These are phyloP conservation scores for Ooceraea biroi DNA, from an alignment of 1,140 invertebrate species.

Conservation along the genomic window DNA sequence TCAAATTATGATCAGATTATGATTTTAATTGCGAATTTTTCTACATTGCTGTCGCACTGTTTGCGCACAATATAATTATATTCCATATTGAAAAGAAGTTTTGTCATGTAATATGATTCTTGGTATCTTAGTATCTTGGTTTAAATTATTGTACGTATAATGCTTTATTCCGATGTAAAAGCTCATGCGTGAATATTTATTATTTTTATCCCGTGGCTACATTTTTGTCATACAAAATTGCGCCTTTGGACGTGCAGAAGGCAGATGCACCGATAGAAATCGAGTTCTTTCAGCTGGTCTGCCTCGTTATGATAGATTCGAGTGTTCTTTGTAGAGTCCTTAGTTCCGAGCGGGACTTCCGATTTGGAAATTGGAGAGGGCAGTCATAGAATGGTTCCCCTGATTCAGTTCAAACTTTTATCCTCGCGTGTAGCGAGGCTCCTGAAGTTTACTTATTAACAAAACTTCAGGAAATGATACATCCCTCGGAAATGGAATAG, in stretches of 20 bases:
- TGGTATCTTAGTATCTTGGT: no score
- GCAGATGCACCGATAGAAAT: constrained; percentile 37
- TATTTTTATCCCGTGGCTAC: neutral
- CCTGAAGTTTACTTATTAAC: constrained; percentile 45
- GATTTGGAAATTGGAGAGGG: constrained; percentile 63
- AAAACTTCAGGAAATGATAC: constrained; percentile 39
- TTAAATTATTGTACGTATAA: no score
- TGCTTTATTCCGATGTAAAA: no score
- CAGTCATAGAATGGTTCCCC: constrained; percentile 40
- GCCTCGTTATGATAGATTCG: neutral
- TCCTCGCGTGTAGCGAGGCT: constrained; percentile 13
- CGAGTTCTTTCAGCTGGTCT: constrained; percentile 27
- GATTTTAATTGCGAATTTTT: no score
- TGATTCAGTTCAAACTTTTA: constrained; percentile 42
- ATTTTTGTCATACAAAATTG: constrained; percentile 1
- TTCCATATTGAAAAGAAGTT: no score
- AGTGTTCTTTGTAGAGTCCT: constrained; percentile 15
- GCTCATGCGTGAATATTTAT: no score
- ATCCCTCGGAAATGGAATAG: constrained; percentile 48
- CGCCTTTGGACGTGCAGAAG: neutral
- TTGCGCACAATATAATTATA: no score
- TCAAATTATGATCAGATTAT: no score
- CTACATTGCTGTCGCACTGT: no score
- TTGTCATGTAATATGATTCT: no score
- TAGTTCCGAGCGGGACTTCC: constrained; percentile 32